Evolutionary conservation across 2,113 vertebrate genomes (phyloP).

Genomic region (Alouatta palliata): DNA sequence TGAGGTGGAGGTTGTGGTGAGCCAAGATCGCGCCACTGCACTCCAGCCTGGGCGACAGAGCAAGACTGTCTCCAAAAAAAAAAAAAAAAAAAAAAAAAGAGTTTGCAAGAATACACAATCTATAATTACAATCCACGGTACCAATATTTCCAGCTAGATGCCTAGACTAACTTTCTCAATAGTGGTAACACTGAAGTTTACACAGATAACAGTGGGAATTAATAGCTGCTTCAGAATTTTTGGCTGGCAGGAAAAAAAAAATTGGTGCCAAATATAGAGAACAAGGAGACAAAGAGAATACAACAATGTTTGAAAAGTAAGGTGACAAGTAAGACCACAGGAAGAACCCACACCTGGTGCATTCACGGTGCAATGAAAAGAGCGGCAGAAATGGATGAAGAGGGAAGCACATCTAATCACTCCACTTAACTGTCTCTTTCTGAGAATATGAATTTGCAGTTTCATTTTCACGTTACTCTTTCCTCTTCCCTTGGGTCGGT

Average conservation of each 20-base stretch:
- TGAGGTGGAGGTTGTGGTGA: no score
- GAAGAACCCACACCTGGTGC: not conserved
- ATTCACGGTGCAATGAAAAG: not conserved
- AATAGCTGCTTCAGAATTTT: not conserved
- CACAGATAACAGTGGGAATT: not conserved
- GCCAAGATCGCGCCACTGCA: no score
- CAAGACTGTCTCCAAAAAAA: no score
- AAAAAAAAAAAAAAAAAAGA: not conserved
- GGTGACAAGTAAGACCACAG: not conserved
- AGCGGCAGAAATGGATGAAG: not conserved
- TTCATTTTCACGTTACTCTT: slow-evolving; percentile 37
- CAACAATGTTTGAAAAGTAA: not conserved
- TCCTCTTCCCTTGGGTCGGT: not conserved
- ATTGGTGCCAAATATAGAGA: not conserved
- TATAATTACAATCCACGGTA: not conserved
- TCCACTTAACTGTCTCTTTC: not conserved
- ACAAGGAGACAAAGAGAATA: not conserved
- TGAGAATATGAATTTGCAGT: slow-evolving; percentile 39
- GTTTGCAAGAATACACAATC: not conserved
- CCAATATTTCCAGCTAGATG: not conserved
- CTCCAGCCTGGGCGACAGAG: no score
- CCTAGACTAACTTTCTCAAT: not conserved
- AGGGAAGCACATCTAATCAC: not conserved
- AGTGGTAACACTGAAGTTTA: not conserved
- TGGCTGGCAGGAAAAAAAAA: not conserved